Base-by-base conservation (phyloP, 2,888 invertebrate species). In the Clivina fossor region DNA sequence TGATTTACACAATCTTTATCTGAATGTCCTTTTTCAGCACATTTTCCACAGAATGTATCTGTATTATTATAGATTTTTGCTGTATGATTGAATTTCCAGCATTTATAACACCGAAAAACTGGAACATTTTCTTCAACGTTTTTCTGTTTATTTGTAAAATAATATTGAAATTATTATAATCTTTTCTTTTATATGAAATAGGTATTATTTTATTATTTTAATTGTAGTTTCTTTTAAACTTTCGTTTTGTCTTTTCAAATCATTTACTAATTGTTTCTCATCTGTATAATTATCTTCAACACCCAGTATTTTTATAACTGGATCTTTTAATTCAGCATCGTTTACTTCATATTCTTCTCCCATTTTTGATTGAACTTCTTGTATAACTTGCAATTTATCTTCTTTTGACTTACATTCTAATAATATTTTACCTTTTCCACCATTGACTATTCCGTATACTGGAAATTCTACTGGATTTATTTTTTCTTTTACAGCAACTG, bases 51-150 rank as follows among this genome's bases (percentile, higher is more conserved):
- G n/a, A 18, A 37, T 15, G 18, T 7, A n/a, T 37, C n/a, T 37
- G 15, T n/a, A 15, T 37, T n/a, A 18, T 5, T 37, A 19, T 19
- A 37, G 15, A 18, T 37, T 5, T 26, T 26, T 26, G 5, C 5
- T 37, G 37, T 37, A 19, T 37, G 16, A 19, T 37, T 37, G 16
- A 37, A 37, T 37, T 37, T 37, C 37, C 37, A 37, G 37, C 37
- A 37, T 37, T 37, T 37, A 15, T 8, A 37, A 13, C 37, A 26
- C 5, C 8, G 26, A 8, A 7, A 26, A 26, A 26, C 8, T 26
- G 5, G 5, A 5, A 26, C 8, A 37, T 37, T 19, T 37, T 37
- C 37, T n/a, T 37, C 37, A 15, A 37, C 18, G 18, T 37, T 37
- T 4, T 16, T 37, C 37, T 19, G 18, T 37, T n/a, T 13, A 37